These are phyloP conservation scores for Zaprionus tsacasi DNA, from an alignment of 1,140 invertebrate species.

Conservation along the genomic window DNA sequence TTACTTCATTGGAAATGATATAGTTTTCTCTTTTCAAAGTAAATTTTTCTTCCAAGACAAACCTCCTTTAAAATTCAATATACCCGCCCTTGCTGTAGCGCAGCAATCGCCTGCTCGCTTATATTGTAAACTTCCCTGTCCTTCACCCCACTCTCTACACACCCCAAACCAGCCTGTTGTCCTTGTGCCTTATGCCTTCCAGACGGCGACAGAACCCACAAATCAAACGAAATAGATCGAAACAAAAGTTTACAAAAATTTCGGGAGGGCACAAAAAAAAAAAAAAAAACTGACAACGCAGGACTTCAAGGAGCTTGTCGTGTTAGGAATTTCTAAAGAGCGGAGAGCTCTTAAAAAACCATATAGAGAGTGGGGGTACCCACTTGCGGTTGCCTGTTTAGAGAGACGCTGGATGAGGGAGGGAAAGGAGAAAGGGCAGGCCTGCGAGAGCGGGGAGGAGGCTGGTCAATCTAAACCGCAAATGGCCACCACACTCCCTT, in stretches of 20 bases:
- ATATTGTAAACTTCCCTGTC: background rate
- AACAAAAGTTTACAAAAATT: conserved; percentile 71
- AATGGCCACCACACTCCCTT: conserved; percentile 16
- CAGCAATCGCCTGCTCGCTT: background rate
- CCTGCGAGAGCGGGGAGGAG: conserved; percentile 9
- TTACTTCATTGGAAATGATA: background rate
- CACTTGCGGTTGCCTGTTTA: conserved; percentile 39
- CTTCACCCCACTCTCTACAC: background rate
- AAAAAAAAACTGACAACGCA: conserved; percentile 9
- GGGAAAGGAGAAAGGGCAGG: background rate
- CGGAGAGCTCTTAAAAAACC: background rate
- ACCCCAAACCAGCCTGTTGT: too few species aligned
- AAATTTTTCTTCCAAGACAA: background rate
- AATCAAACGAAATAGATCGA: conserved; percentile 65
- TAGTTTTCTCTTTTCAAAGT: background rate
- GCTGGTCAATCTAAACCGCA: conserved; percentile 32
- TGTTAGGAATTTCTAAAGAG: conserved; percentile 46
- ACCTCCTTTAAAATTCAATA: background rate
- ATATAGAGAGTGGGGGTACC: background rate
- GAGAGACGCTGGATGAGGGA: background rate
- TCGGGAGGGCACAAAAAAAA: conserved; percentile 15
- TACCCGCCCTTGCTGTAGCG: background rate
- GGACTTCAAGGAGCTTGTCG: conserved; percentile 18
- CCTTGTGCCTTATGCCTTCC: conserved; percentile 1
- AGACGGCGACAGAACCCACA: conserved; percentile 51